A percentile compares a stretch with the other conserved stretches of the same genome.
Conservation (phyloP, 2,113 vertebrate species). For the Colistium nudipinnis region DNA sequence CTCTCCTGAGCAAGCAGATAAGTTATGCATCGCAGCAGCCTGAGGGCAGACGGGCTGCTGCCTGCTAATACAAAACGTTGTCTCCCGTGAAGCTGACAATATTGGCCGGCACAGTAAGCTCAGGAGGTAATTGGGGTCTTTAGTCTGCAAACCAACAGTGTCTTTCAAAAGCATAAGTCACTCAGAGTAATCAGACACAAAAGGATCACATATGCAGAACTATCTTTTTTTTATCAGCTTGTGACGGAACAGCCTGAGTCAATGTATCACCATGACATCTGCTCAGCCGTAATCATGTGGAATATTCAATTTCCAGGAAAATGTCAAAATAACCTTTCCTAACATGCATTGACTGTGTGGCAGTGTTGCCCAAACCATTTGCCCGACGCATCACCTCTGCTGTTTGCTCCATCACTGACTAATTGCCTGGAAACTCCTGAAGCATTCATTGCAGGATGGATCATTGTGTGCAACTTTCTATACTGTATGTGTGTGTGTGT, state of each 20-base stretch:
- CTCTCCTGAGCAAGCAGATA: not conserved
- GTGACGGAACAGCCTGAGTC: not conserved
- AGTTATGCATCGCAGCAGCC: conserved; percentile 51
- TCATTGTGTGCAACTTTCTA: not conserved
- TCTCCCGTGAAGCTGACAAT: conserved; percentile 52
- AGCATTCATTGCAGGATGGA: conserved; percentile 36
- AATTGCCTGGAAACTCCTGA: conserved; percentile 58
- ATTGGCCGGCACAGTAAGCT: conserved; percentile 35
- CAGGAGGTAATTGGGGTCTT: conserved; percentile 63
- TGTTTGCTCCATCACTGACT: conserved; percentile 31
- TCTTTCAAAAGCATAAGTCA: conserved; percentile 36
- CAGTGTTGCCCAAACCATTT: not conserved
- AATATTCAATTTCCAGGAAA: conserved; percentile 1
- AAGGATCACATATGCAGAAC: conserved; percentile 29
- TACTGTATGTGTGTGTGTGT: not conserved
- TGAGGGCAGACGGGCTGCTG: conserved; percentile 50
- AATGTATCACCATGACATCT: not conserved
- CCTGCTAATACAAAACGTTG: conserved; percentile 44
- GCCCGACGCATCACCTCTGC: conserved; percentile 30
- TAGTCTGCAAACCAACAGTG: conserved; percentile 46
- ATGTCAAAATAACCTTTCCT: not conserved
- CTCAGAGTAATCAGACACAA: conserved; percentile 36
- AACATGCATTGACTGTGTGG: conserved; percentile 4
- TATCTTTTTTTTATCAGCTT: conserved; percentile 11
- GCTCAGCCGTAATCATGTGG: not conserved